Base-by-base conservation (phyloP, 92 coral and sea anemone genomes). In the Paragorgia papillata region DNA sequence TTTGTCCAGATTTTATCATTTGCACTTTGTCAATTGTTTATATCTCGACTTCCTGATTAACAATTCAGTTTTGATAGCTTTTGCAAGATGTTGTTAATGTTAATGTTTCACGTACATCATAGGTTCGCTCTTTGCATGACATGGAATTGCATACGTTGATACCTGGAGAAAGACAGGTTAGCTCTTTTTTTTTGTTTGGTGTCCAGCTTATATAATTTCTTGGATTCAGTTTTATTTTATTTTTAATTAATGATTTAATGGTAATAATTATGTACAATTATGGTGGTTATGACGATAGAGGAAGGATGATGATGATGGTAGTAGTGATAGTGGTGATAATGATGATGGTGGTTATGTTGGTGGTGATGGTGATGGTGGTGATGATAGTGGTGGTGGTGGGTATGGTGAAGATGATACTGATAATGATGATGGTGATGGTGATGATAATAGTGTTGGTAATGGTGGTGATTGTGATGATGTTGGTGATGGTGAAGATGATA, bases 341-440 rank as follows among this genome's bases (percentile, higher is more conserved):
- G 27, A 28, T 70, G 19, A 32, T 48, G 6, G 21, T 48, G 62
- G 21, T 24, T 2, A 12, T 70, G 62, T n/a, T 70, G 30, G 31
- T 70, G n/a, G 21, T 13, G 2, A 21, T 48, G 60, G 35, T 21
- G 57, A 7, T 24, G 6, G 44, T n/a, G 57, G 39, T 41, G 14
- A 48, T 70, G 63, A 21, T 48, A 28, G 9, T 27, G 62, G 31
- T 27, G 62, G 29, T 8, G 30, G 31, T 70, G 57, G 62, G 46
- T 0, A 44, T 27, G 21, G 26, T 0, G 0, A 83, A 2, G 53
- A 46, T 15, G n/a, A 15, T 46, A 2, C 2, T 46, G 53, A 46
- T 15, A 7, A 46, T 46, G 53, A 15, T 2, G 53, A 15, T 46
- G n/a, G 9, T 46, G n/a, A 46, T 2, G 53, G 53, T 46, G 2